Conservation (phyloP, 2,888 invertebrate species). For the Thyatira batis region DNA sequence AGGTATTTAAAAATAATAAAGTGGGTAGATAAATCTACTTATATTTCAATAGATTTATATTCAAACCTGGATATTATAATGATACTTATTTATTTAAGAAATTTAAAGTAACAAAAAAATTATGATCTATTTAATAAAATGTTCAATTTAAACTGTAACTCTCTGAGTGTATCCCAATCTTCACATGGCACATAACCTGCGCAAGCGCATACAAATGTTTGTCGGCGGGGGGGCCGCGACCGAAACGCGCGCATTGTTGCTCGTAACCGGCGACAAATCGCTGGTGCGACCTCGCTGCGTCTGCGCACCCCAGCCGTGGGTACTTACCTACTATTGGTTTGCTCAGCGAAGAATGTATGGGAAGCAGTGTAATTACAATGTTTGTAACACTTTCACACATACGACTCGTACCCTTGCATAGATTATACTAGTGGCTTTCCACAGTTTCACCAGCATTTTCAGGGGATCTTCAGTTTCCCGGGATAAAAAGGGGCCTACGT, state of each 20-base stretch:
- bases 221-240: slow-evolving; percentile 70
- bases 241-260: slow-evolving; percentile 71
- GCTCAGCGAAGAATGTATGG: slow-evolving; percentile 14
- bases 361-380: slow-evolving; percentile 12
- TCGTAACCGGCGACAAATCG: slow-evolving; percentile 69
- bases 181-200: slow-evolving; percentile 7
- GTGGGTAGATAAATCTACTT: no score
- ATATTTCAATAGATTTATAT: no score
- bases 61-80: no score
- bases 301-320: slow-evolving; percentile 11
- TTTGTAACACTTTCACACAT: background rate
- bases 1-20: no score
- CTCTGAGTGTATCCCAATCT: slow-evolving; percentile 34
- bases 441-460: no score
- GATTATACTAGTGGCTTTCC: no score
- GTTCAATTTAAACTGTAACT: slow-evolving; percentile 3
- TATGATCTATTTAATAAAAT: no score
- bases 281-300: slow-evolving; percentile 19
- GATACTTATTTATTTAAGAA: no score
- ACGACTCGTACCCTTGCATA: background rate
- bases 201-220: slow-evolving; percentile 60
- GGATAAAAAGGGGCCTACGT: no score
- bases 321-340: slow-evolving; percentile 16
- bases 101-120: no score
- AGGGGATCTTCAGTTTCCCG: no score